phyloP scores from a whole-genome alignment of 2,113 vertebrate species.

The Meriones unguiculatus region DNA sequence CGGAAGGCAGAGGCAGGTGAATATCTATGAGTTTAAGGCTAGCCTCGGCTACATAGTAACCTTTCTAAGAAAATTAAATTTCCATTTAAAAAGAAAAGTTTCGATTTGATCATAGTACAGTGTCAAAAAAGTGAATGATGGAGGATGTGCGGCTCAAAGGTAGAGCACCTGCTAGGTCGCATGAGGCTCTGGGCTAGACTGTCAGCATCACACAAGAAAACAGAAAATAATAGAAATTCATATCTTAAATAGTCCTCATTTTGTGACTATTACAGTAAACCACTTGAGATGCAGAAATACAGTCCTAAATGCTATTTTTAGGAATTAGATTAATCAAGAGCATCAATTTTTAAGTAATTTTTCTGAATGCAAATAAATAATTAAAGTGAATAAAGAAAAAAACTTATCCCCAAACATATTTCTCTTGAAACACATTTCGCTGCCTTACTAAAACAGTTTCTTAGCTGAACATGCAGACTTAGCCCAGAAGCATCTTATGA shows the following conservation, averaged over 20 bases:
- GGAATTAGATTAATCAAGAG: conserved; percentile 44
- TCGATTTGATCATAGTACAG: background rate
- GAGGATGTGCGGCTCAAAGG: background rate
- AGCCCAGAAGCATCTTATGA: background rate
- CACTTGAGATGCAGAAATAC: conserved; percentile 41
- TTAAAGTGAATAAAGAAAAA: conserved; percentile 15
- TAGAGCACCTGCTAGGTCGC: background rate
- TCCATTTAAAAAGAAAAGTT: background rate
- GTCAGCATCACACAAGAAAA: background rate
- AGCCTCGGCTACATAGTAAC: background rate
- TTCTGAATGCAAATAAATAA: conserved; percentile 48
- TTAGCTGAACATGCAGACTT: background rate
- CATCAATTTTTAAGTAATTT: conserved; percentile 56
- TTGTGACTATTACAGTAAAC: conserved; percentile 40
- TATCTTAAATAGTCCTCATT: conserved; percentile 19
- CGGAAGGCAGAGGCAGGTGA: background rate
- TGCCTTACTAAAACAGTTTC: background rate
- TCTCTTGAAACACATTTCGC: conserved; percentile 4
- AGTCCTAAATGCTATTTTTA: conserved; percentile 39
- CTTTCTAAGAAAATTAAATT: background rate
- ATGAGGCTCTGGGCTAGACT: background rate
- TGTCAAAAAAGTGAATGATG: background rate
- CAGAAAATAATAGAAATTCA: background rate
- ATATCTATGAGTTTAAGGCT: background rate
- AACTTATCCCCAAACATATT: background rate